Base-by-base conservation (phyloP, 1,140 invertebrate genomes). In the Delia radicum region DNA sequence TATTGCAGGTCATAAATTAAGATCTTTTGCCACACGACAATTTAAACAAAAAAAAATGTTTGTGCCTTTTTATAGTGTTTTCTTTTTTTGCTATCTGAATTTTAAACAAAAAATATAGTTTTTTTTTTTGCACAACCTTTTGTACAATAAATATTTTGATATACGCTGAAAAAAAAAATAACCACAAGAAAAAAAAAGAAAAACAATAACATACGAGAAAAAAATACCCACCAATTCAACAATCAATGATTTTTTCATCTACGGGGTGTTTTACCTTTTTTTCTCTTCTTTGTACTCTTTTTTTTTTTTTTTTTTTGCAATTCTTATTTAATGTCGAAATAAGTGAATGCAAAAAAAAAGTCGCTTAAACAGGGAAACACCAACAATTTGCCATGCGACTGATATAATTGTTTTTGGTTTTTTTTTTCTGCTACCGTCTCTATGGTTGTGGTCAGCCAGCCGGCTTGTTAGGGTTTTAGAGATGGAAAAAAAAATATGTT, bases 311-410 rank as follows among this genome's bases (percentile, higher is more conserved):
- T 21, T 55, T 55, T 28, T 33, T 33, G 65, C 29, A 69, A 37
- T 69, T 37, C 65, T 69, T 33, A 37, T 69, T 69, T 69, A 33
- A 67, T 37, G 31, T 12, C 12, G 21, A 69, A 69, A 69, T 69
- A 27, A 10, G 18, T 18, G n/a, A 18, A 37, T 24, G 29, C 65
- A 69, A 33, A 69, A 29, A 63, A 63, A 63, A 65, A 61, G 37
- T 8, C 65, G 48, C 26, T 6, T 37, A 69, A 31, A 10, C 65
- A 29, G n/a, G 26, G 62, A 29, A 65, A 67, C 65, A 69, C n/a
- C 21, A 69, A 69, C n/a, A 69, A 33, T 69, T 69, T 69, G 65
- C n/a, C 65, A 69, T 69, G 65, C 65, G 65, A 69, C 29, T 65
- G 27, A 28, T 28, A 27, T 65, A 65, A 28, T 65, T 65, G n/a